Conservation (phyloP, 2,113 vertebrate species). For the Laticauda colubrina region DNA sequence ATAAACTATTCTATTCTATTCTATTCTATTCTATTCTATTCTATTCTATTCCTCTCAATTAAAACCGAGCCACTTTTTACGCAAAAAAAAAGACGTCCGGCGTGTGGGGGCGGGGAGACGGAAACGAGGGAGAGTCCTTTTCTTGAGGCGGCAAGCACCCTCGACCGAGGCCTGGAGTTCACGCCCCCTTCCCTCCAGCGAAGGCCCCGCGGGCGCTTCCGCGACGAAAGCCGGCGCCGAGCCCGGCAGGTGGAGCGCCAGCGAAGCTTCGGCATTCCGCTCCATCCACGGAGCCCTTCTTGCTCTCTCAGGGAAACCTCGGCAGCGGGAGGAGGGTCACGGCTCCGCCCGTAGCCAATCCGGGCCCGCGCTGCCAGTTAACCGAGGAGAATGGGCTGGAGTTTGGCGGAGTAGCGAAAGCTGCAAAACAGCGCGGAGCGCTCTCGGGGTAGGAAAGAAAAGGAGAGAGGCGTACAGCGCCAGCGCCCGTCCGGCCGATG, state of each 20-base stretch:
- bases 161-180: neutral
- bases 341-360: constrained; percentile 70
- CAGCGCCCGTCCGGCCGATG: neutral
- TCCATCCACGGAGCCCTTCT: constrained; percentile 50
- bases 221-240: neutral
- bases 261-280: constrained; percentile 42
- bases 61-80: neutral
- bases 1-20: no score
- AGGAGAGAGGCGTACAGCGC: no score
- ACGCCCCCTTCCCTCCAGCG: neutral
- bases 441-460: constrained; percentile 19
- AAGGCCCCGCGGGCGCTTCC: neutral
- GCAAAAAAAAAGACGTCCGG: neutral
- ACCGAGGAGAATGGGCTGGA: constrained; percentile 76
- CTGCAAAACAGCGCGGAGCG: constrained; percentile 59
- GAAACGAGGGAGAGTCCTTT: neutral
- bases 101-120: neutral
- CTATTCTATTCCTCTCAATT: neutral
- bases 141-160: neutral
- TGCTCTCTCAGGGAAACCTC: constrained; percentile 58
- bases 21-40: no score
- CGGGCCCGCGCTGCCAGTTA: constrained; percentile 67
- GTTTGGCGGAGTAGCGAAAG: constrained; percentile 72
- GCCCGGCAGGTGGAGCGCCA: constrained; percentile 70
- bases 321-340: constrained; percentile 70